Base-by-base conservation (phyloP, 2,888 invertebrate genomes). In the Liopterus haemorrhoidalis region DNA sequence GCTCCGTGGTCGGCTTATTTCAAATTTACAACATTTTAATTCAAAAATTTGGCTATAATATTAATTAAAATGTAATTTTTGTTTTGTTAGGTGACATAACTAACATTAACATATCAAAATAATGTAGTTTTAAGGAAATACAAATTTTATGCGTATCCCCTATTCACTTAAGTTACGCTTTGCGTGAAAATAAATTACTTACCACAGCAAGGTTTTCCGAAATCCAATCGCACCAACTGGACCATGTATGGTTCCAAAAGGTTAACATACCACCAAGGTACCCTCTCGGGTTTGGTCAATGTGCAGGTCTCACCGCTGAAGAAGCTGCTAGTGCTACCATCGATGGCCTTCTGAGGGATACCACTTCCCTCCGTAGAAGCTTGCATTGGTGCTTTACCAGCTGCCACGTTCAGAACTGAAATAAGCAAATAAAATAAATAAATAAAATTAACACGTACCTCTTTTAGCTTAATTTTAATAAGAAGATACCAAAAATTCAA, bases 241-340 rank as follows among this genome's bases (percentile, higher is more conserved):
- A 93, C 91, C 90, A 93, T 92, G 67, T 93, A 93, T 0, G 93
- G 92, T 63, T 93, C 93, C 49, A 93, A 73, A 1, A 93, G 76
- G 69, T 93, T 93, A 57, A 93, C 92, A 70, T 93, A 93, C 91
- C 92, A 93, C 92, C 92, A 92, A 2, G 92, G 91, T 19, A 81
- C 78, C n/a, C 81, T 71, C 66, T 92, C 92, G 0, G 81, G 65
- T 66, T 83, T 84, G 1, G 91, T 91, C 37, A 91, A 75, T 0
- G 91, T 89, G 67, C 93, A 93, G 2, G 92, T 92, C 54, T 88
- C 87, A 2, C 81, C 68, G 59, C 75, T 87, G 71, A 84, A 92
- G 62, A 81, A 78, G 24, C 83, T 80, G 12, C 88, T 81, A 5
- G 92, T 90, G 64, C 90, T 90, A 32, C 92, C 92, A 62, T 93